These are phyloP conservation scores for Thamnophis sirtalis DNA, from an alignment of 2,113 vertebrate species.

Conservation along the genomic window DNA sequence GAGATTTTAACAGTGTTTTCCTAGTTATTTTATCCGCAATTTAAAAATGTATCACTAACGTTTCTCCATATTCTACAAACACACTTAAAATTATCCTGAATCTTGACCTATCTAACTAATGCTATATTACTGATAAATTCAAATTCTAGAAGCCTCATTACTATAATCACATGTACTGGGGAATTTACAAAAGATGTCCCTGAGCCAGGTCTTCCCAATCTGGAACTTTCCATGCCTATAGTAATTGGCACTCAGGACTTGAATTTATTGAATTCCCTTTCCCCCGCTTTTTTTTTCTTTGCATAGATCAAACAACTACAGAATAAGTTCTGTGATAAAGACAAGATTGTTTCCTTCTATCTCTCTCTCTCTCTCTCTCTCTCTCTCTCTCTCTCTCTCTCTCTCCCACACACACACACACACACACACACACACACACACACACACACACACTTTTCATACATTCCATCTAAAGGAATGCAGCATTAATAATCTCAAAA, in stretches of 20 bases:
- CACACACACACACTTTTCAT: not conserved
- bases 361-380: too few species aligned
- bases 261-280: not conserved
- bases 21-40: not conserved
- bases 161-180: not conserved
- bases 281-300: not conserved
- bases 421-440: too few species aligned
- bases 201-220: not conserved
- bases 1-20: not conserved
- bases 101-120: not conserved
- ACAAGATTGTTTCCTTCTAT: not conserved
- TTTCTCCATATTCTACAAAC: not conserved
- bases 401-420: too few species aligned
- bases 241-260: not conserved
- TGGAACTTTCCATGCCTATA: not conserved
- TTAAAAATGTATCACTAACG: not conserved
- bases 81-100: not conserved
- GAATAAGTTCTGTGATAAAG: not conserved
- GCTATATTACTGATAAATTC: not conserved
- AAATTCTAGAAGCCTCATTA: not conserved
- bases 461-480: not conserved
- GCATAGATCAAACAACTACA: not conserved
- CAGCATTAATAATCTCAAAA: not conserved
- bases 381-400: too few species aligned
- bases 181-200: not conserved